phyloP scores from a whole-genome alignment of 2,797 vertebrate species.

The Lagorchestes hirsutus region DNA sequence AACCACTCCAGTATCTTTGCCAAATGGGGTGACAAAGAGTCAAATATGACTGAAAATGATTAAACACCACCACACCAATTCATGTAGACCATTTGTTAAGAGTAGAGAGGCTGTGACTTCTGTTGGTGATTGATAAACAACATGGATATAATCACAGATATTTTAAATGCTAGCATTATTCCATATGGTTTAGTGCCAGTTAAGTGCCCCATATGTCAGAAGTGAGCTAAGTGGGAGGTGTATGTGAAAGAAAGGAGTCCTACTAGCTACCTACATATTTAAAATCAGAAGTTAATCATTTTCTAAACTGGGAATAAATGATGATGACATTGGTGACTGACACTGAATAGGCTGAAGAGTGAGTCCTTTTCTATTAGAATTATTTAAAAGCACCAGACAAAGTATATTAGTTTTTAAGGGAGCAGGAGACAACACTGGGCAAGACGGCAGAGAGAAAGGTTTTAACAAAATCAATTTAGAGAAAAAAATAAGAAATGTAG shows the following conservation, averaged over 20 bases:
- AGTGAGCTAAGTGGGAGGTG: slow-evolving; percentile 75
- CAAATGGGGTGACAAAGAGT: background rate
- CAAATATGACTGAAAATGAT: background rate
- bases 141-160: background rate
- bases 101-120: background rate
- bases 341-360: slow-evolving; percentile 70
- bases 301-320: slow-evolving; percentile 82
- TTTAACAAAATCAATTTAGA: background rate
- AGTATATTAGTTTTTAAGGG: slow-evolving; percentile 40
- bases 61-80: background rate
- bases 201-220: slow-evolving; percentile 79
- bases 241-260: slow-evolving; percentile 75
- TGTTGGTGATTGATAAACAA: background rate
- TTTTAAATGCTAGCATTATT: background rate
- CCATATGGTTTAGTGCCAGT: background rate
- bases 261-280: slow-evolving; percentile 81
- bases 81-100: background rate
- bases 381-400: slow-evolving; percentile 60
- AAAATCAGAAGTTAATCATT: slow-evolving; percentile 88
- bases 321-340: slow-evolving; percentile 83
- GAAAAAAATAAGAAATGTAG: background rate
- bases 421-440: background rate
- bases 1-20: background rate
- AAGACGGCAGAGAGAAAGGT: background rate
- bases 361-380: slow-evolving; percentile 69